phyloP scores from a whole-genome alignment of 2,888 invertebrate genomes.

The Ceramica pisi region DNA sequence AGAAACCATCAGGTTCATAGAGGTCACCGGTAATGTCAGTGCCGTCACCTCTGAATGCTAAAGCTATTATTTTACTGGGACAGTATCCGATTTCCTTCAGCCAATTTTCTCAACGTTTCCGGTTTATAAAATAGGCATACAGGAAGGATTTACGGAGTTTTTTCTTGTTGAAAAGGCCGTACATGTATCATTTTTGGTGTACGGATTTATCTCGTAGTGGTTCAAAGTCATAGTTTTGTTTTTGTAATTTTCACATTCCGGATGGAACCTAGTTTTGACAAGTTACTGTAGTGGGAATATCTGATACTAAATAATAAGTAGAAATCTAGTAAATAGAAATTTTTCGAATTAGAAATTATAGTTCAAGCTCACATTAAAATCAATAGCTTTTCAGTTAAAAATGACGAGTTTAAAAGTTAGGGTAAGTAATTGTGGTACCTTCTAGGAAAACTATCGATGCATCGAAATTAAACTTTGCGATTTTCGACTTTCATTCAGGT shows the following conservation, averaged over 20 bases:
- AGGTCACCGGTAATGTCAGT: conserved; percentile 51
- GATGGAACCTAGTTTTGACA: neutral
- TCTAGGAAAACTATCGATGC: neutral
- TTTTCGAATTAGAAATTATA: neutral
- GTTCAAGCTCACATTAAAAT: conserved; percentile 3
- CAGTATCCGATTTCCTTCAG: neutral
- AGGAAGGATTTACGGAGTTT: conserved; percentile 14
- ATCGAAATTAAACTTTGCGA: conserved; percentile 11
- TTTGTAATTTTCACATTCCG: neutral
- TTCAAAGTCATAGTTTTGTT: neutral
- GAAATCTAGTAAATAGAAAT: neutral
- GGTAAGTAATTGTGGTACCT: conserved; percentile 3
- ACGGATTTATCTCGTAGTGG: conserved; percentile 1
- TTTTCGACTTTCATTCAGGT: neutral
- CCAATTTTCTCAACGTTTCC: conserved; percentile 16
- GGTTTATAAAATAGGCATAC: conserved; percentile 37
- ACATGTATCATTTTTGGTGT: neutral
- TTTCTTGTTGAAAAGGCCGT: conserved; percentile 10
- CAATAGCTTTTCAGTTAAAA: conserved; percentile 1
- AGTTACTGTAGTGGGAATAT: conserved; percentile 45
- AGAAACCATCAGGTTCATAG: conserved; percentile 69
- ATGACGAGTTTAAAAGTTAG: neutral
- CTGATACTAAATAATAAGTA: conserved; percentile 8
- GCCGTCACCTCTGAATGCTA: conserved; percentile 39
- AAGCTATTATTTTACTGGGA: conserved; percentile 16